A percentile compares a stretch with the other conserved stretches of the same genome.
Evolutionary conservation across 2,113 vertebrate species (phyloP).

Genomic region (Hippocampus mohnikei): DNA sequence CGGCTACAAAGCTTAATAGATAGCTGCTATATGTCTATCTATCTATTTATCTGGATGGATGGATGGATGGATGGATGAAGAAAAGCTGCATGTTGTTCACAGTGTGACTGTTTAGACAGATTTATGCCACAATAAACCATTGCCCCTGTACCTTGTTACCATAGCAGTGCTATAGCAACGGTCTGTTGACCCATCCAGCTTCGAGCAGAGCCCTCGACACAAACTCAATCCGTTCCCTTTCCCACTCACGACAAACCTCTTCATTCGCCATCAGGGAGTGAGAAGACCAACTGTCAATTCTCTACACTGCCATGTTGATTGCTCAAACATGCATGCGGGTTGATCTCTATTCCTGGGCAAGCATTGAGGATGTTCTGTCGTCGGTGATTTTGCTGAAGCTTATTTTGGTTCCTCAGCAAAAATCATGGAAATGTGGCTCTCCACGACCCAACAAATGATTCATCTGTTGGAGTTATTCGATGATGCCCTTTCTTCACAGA

Average conservation of each 20-base stretch:
- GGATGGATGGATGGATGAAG: no score
- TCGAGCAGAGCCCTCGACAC: conserved; percentile 49
- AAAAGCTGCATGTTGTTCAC: conserved; percentile 5
- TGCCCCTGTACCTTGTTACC: conserved; percentile 40
- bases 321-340: conserved; percentile 25
- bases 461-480: conserved; percentile 8
- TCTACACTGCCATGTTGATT: conserved; percentile 44
- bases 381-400: conserved; percentile 17
- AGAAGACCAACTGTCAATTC: conserved; percentile 50
- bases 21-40: no score
- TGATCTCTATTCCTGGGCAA: conserved; percentile 18
- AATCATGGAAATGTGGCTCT: conserved; percentile 4
- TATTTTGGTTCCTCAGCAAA: not conserved
- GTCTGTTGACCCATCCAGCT: conserved; percentile 30
- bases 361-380: conserved; percentile 8
- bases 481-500: conserved; percentile 29
- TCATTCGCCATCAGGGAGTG: conserved; percentile 47
- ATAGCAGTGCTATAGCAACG: conserved; percentile 54
- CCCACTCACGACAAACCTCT: conserved; percentile 32
- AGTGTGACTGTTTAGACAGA: not conserved
- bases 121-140: conserved; percentile 21
- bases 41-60: no score
- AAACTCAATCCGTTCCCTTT: conserved; percentile 37
- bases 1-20: no score
- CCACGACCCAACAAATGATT: conserved; percentile 8